Evolutionary conservation across 2,888 invertebrate genomes (phyloP), one percentile per base, ranked within the genome.

Genomic region (Drosophila subsilvestris): DNA sequence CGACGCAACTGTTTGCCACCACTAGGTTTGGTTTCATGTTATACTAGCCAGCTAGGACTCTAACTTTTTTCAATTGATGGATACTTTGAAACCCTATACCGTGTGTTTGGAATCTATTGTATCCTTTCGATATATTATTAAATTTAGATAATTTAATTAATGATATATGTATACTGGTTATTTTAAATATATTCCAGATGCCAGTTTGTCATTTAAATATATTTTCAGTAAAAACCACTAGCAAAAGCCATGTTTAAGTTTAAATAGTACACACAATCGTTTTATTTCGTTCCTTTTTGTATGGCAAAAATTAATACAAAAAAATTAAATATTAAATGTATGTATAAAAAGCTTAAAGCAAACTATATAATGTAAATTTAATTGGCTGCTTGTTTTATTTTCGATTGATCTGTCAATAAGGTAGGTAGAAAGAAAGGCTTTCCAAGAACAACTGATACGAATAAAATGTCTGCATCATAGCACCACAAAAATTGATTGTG

Each of bases 261-360:
- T 80, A 77, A 80, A 81, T 84, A 80, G 74, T 88, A 82, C 86
- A 83, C 86, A 82, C 82, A 82, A 79, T 88, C 77, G 77, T 85
- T 82, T 88, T 88, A 88, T 86, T 83, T 77, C 69, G 67, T 88
- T 80, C 74, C 70, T 75, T 75, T 88, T 83, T 88, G 83, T 88
- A 83, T 83, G 83, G 83, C 83, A 83, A 86, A 88, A 83, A 82
- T 88, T 58, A 83, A 88, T 88, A 83, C 86, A 88, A 83, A 75
- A 79, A 88, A 74, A 74, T 74, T 68, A 75, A 73, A 72, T 71
- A 88, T 88, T 82, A 86, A 80, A 86, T 83, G 76, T 70, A 79
- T 81, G 80, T 88, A 88, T 83, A 83, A 83, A 83, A 83, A 88
- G 82, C 82, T 83, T 83, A 83, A 80, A 88, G 80, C 88, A 83